These are phyloP conservation scores for Micropoecilia bifurca DNA, from an alignment of 2,797 vertebrate species.

Conservation along the genomic window DNA sequence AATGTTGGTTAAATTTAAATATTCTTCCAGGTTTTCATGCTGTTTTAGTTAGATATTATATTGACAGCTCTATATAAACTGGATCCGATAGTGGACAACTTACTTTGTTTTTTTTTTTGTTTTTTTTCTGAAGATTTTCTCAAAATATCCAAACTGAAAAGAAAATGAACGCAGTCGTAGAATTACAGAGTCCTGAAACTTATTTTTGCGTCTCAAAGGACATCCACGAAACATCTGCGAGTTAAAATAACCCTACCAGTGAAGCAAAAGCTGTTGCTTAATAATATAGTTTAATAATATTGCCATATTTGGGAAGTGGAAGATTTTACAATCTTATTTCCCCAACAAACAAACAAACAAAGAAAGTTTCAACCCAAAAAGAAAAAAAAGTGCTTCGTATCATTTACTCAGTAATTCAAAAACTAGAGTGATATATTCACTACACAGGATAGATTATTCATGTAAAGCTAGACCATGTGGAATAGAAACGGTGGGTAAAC, in stretches of 20 bases:
- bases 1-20: not conserved
- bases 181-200: constrained; percentile 48
- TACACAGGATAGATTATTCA: constrained; percentile 61
- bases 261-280: constrained; percentile 34
- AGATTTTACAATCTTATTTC: constrained; percentile 40
- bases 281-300: constrained; percentile 60
- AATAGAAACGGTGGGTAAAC: constrained; percentile 53
- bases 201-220: constrained; percentile 13
- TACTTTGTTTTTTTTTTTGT: not conserved
- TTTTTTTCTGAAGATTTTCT: not conserved
- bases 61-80: not conserved
- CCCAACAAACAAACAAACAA: constrained; percentile 5
- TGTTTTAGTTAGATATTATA: not conserved
- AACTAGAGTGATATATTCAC: constrained; percentile 69
- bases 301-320: constrained; percentile 41
- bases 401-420: constrained; percentile 66
- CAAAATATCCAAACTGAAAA: constrained; percentile 49
- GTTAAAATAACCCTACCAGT: constrained; percentile 42
- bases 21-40: not conserved
- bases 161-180: constrained; percentile 43
- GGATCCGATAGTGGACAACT: not conserved
- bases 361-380: constrained; percentile 61
- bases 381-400: constrained; percentile 75
- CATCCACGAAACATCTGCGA: constrained; percentile 39
- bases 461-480: constrained; percentile 66